Evolutionary conservation across 2,888 invertebrate species (phyloP), one percentile per base, ranked within the genome.

Genomic region (Tipula helvola): DNA sequence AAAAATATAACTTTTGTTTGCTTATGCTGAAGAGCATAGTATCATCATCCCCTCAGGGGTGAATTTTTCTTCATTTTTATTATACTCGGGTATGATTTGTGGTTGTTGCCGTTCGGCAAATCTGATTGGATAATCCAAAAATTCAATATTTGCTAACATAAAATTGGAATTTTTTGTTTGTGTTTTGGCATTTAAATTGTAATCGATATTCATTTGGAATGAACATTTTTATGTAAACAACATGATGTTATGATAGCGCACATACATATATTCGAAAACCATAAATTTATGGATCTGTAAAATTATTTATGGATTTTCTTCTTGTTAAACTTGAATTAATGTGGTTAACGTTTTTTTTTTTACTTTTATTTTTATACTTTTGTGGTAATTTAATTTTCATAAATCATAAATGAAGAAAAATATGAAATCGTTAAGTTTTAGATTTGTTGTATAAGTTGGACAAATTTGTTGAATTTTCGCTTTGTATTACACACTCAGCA

Each of bases 401-500:
- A 52, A 52, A 52, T 71, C 71, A 71, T 71, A 71, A 71, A 71
- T 71, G 71, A 71, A 12, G 71, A 18, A 71, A 28, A 18, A 71
- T 10, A 71, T 28, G 71, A 52, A 52, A 52, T 52, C 52, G 52
- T 52, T 52, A 52, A 52, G 18, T 52, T 52, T 52, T 16, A 36
- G 86, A 57, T 86, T 57, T 57, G 44, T 86, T 86, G 86, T 52
- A 36, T 86, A 83, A 57, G 71, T 28, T 71, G 71, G 71, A 39
- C 84, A 84, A 39, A 84, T 84, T 84, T 41, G 84, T 39, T 84
- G 1, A 16, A 36, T 2, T n/a, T 16, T 84, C 86, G 44, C 87
- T 87, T 87, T 87, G 87, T 87, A 86, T 88, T 16, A 87, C 87
- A 88, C 87, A 87, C 88, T 7, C 71, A 71, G 28, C 71, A 28